Percentiles rank a stretch among this genome's conserved stretches.
These are phyloP conservation scores for Drosophila nigritarsus DNA, from an alignment of 2,888 invertebrate species.

Conservation along the genomic window DNA sequence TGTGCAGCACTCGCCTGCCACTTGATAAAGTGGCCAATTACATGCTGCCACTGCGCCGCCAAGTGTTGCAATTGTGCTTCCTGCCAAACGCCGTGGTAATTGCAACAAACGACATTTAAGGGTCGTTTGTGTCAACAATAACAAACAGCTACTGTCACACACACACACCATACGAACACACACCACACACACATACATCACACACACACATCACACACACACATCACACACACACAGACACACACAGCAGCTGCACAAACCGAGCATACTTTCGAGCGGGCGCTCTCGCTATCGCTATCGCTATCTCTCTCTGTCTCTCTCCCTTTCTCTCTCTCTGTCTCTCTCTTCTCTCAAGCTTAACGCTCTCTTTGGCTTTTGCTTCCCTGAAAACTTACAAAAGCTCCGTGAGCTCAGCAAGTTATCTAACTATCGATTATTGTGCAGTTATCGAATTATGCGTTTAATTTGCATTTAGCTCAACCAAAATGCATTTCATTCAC, in stretches of 20 bases:
- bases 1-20: slow-evolving; percentile 25
- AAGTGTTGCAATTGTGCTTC: slow-evolving; percentile 16
- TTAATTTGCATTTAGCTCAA: background rate
- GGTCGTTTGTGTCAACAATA: slow-evolving; percentile 60
- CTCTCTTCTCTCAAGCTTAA: background rate
- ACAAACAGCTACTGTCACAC: slow-evolving; percentile 35
- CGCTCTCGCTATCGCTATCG: background rate
- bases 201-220: slow-evolving; percentile 1
- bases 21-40: slow-evolving; percentile 51
- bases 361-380: background rate
- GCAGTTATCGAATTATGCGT: slow-evolving; percentile 1
- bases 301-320: background rate
- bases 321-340: background rate
- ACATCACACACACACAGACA: background rate
- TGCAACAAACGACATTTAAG: slow-evolving; percentile 58
- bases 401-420: background rate
- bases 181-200: background rate
- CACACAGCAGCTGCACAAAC: slow-evolving; percentile 19
- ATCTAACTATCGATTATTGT: slow-evolving; percentile 11
- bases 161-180: slow-evolving; percentile 8
- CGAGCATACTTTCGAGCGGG: slow-evolving; percentile 46
- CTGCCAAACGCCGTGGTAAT: slow-evolving; percentile 33
- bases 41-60: slow-evolving; percentile 7
- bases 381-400: slow-evolving; percentile 18
- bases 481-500: background rate